Percentiles rank a stretch among this genome's conserved stretches.
These are phyloP conservation scores for Xylophagus ater DNA, from an alignment of 2,888 invertebrate genomes.

Conservation along the genomic window DNA sequence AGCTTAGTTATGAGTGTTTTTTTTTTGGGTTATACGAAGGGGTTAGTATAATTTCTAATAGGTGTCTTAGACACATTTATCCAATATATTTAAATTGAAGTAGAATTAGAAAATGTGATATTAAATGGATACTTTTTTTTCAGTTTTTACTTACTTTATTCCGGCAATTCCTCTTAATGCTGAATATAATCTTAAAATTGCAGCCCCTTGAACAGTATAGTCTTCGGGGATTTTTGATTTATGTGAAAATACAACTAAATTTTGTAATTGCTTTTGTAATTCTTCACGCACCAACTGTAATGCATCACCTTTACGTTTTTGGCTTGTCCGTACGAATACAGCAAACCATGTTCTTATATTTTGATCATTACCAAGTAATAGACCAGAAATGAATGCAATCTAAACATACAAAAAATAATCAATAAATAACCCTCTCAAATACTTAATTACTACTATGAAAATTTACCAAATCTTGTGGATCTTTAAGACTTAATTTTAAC, in stretches of 20 bases:
- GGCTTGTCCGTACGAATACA: slow-evolving; percentile 66
- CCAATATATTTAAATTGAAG: no score
- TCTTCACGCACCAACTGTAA: slow-evolving; percentile 57
- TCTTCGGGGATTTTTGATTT: slow-evolving; percentile 50
- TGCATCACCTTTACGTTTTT: slow-evolving; percentile 57
- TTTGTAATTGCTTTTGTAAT: slow-evolving; percentile 57
- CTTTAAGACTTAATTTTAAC: slow-evolving; percentile 67
- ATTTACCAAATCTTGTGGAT: slow-evolving; percentile 48
- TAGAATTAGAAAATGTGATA: no score
- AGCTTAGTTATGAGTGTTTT: no score
- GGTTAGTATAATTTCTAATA: no score
- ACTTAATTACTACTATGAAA: not conserved
- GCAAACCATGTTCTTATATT: slow-evolving; percentile 88
- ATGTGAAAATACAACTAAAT: slow-evolving; percentile 50
- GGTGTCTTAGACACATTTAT: no score
- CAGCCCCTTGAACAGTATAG: slow-evolving; percentile 75
- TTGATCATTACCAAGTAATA: slow-evolving; percentile 82
- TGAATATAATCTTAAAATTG: slow-evolving; percentile 79
- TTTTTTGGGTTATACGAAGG: no score
- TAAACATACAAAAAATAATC: slow-evolving; percentile 23
- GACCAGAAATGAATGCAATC: slow-evolving; percentile 78
- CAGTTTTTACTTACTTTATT: slow-evolving; percentile 61
- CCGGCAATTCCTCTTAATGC: slow-evolving; percentile 87
- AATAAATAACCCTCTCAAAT: not conserved
- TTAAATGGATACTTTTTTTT: no score